These are phyloP conservation scores for Acrobasis suavella DNA, from an alignment of 2,888 invertebrate genomes.

Conservation along the genomic window DNA sequence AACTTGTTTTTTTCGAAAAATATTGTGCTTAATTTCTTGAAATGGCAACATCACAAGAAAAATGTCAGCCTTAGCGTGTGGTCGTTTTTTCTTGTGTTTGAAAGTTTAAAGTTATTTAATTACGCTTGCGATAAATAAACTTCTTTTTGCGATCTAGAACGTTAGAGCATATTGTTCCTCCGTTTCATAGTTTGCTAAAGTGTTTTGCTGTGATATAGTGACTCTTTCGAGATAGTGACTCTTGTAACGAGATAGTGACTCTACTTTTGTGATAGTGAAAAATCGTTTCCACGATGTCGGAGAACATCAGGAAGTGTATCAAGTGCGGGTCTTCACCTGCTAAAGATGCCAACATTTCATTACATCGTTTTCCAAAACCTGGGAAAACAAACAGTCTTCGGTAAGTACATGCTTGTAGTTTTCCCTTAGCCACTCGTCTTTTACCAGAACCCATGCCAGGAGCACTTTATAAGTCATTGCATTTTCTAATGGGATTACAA, in stretches of 20 bases:
- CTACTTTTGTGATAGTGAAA: background rate
- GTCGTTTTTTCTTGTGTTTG: too few species aligned
- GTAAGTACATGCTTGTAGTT: background rate
- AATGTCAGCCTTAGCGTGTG: background rate
- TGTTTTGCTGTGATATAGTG: too few species aligned
- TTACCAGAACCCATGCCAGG: background rate
- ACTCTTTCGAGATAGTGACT: background rate
- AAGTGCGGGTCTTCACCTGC: conserved; percentile 1
- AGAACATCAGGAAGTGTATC: background rate
- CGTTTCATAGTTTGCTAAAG: too few species aligned
- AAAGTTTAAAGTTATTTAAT: too few species aligned
- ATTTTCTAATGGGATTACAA: background rate
- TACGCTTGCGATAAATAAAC: too few species aligned
- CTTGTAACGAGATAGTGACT: background rate
- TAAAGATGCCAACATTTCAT: too few species aligned
- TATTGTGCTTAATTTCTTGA: background rate
- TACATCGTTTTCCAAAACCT: background rate
- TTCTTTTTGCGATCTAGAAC: too few species aligned
- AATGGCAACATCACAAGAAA: background rate
- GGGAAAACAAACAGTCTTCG: background rate
- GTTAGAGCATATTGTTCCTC: too few species aligned
- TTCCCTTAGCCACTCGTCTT: background rate
- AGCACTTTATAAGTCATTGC: background rate
- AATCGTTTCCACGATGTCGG: background rate
- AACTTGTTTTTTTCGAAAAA: background rate